Conservation (phyloP, 2,113 vertebrate genomes). For the Uria aalge region DNA sequence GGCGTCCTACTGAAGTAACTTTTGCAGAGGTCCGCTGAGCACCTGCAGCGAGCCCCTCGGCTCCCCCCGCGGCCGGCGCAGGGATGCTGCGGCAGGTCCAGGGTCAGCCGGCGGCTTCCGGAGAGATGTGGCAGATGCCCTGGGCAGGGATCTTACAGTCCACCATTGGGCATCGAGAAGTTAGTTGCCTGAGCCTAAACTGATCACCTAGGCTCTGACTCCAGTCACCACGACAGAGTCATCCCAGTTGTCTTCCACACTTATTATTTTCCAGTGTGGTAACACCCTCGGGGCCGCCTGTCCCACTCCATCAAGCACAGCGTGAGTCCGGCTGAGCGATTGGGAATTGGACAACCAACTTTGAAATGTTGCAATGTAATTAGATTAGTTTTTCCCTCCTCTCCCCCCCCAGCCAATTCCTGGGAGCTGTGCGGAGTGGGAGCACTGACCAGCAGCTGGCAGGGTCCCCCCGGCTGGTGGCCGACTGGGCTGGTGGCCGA, state of each 20-base stretch:
- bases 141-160: fast-evolving
- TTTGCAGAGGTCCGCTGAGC: background rate
- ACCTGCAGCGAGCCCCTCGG: background rate
- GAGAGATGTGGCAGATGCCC: background rate
- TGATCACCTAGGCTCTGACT: fast-evolving
- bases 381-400: background rate
- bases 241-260: background rate
- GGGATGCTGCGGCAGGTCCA: background rate
- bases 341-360: background rate
- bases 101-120: background rate
- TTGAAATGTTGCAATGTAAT: background rate
- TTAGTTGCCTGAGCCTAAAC: background rate
- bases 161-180: fast-evolving
- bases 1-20: fast-evolving
- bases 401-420: fast-evolving
- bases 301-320: fast-evolving
- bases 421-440: background rate
- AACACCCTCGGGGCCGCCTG: background rate
- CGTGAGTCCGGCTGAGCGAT: fast-evolving
- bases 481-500: background rate
- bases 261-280: fast-evolving
- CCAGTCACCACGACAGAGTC: background rate
- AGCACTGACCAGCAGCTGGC: background rate
- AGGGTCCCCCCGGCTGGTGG: background rate
- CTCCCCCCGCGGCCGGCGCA: fast-evolving